Evolutionary conservation across 2,113 vertebrate species (phyloP).

Genomic region (Phrynosoma blainvillii): DNA sequence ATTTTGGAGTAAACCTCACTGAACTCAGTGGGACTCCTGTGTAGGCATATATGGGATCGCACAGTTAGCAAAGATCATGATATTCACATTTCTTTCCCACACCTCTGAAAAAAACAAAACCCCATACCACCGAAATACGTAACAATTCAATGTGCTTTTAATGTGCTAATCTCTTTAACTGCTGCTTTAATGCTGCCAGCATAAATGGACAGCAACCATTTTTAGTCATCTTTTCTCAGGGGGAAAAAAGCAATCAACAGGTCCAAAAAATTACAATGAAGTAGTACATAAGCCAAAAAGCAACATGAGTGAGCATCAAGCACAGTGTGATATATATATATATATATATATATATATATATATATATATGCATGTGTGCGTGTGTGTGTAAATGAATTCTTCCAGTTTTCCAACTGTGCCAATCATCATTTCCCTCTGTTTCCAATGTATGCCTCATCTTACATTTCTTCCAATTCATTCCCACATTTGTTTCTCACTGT

Average conservation of each 20-base stretch:
- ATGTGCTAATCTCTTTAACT: neutral
- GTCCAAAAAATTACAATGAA: neutral
- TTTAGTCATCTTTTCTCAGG: neutral
- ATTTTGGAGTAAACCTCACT: neutral
- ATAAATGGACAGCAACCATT: neutral
- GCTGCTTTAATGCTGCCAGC: no score
- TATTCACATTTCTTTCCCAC: neutral
- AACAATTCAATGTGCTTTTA: neutral
- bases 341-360: no score
- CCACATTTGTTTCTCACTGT: no score
- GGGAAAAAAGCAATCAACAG: neutral
- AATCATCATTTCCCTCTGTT: no score
- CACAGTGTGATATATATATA: no score
- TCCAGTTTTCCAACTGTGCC: neutral
- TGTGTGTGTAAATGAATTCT: no score
- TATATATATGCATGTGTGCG: no score
- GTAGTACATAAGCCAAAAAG: neutral
- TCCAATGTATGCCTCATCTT: no score
- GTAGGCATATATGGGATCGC: no score
- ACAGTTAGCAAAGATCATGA: neutral
- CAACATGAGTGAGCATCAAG: fast-evolving
- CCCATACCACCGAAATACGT: no score
- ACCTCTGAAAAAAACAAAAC: neutral
- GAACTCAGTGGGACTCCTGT: neutral
- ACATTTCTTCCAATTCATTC: no score